Base-by-base conservation (phyloP, 1,140 invertebrate species). In the Thereuonema tuberculata region DNA sequence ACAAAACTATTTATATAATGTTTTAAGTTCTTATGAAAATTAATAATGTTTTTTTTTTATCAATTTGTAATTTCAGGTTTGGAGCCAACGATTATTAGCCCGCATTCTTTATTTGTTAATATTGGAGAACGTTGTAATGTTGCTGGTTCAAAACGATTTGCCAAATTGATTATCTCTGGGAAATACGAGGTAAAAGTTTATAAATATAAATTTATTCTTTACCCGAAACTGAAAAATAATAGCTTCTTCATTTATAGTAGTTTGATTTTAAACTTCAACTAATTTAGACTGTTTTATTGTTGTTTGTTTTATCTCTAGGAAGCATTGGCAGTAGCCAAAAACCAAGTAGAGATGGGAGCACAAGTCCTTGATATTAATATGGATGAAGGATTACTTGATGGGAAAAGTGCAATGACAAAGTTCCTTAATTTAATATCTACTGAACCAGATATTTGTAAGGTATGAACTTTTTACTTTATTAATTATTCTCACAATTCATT, bases 121-220 rank as follows among this genome's bases (percentile, higher is more conserved):
- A 81, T 83, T 68, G 81, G 81, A 29, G 81, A 83, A 66, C 67
- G 81, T 52, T 82, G 80, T 65, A 83, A 83, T 72, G 81, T 83
- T 3, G 80, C 81, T 59, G 81, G 81, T 15, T 81, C 80, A 2
- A 72, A 71, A 56, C 66, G 66, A 47, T 83, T 83, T 71, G 74
- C 74, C 37, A 72, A 72, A 57, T 68, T 83, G 1, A 80, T 83
- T 28, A 79, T 78, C 60, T 69, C 73, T 58, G 75, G 75, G 24
- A 74, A 80, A 62, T 82, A 76, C 73, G 80, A 81, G 63, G 77
- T 78, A 67, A 64, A 26, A 15, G 21, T 52, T 52, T 14, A 52
- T n/a, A n/a, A n/a, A n/a, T n/a, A n/a, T 43, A 43, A 43, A 43
- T 12, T 12, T 12, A 43, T 43, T 12, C 12, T 12, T 12, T 43